These are phyloP conservation scores for Drosophila eohydei DNA, from an alignment of 2,888 invertebrate species.

Conservation along the genomic window DNA sequence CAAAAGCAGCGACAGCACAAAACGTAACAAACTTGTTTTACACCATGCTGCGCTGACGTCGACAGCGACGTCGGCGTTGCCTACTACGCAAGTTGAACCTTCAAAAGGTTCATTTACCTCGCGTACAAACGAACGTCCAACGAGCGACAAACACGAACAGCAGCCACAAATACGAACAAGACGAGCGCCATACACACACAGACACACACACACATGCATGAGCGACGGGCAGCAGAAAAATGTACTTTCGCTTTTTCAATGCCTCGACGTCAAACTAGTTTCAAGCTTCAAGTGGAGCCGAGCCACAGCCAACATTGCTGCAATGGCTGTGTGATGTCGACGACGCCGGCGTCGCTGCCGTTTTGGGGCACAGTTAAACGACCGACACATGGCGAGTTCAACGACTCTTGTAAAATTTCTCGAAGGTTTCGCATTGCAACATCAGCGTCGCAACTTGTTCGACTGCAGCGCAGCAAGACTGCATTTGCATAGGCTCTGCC, in stretches of 20 bases:
- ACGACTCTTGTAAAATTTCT: slow-evolving; percentile 83
- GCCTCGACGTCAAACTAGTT: slow-evolving; percentile 82
- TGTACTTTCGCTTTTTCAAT: slow-evolving; percentile 85
- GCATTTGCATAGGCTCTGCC: slow-evolving; percentile 67
- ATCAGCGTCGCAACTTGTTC: slow-evolving; percentile 67
- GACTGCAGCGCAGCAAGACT: slow-evolving; percentile 49
- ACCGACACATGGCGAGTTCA: slow-evolving; percentile 76
- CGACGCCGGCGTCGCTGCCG: slow-evolving; percentile 36
- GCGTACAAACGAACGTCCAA: slow-evolving; percentile 27
- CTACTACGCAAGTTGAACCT: slow-evolving; percentile 84
- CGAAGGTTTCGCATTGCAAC: slow-evolving; percentile 84
- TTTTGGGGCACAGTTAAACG: slow-evolving; percentile 69
- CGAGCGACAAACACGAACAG: slow-evolving; percentile 29
- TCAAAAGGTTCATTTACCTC: slow-evolving; percentile 85
- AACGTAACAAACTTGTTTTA: slow-evolving; percentile 82
- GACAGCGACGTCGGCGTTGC: slow-evolving; percentile 47
- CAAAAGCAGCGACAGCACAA: slow-evolving; percentile 35
- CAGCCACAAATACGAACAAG: slow-evolving; percentile 26
- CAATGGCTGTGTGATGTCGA: slow-evolving; percentile 47
- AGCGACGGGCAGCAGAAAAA: slow-evolving; percentile 62
- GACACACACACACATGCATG: background rate
- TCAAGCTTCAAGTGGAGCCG: slow-evolving; percentile 57
- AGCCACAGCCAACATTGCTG: slow-evolving; percentile 71
- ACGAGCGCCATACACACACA: slow-evolving; percentile 26
- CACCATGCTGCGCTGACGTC: slow-evolving; percentile 33